These are phyloP conservation scores for Pelecanus crispus DNA, from an alignment of 2,113 vertebrate genomes.

Conservation along the genomic window DNA sequence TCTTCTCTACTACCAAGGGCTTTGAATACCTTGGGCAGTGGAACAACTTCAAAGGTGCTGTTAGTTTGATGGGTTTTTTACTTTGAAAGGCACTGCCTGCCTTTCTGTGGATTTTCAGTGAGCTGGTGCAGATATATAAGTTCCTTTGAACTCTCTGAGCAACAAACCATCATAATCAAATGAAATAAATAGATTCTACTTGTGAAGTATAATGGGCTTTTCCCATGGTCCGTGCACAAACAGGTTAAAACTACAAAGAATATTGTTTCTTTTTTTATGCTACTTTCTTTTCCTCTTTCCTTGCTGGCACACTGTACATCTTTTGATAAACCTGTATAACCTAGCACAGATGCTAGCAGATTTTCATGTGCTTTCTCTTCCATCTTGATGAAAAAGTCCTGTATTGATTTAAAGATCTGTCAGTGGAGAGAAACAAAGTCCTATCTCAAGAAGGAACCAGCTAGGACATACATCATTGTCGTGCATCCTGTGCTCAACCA, in stretches of 20 bases:
- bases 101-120: neutral
- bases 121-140: neutral
- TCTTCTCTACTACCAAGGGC: neutral
- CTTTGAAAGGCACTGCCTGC: neutral
- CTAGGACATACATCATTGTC: neutral
- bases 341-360: neutral
- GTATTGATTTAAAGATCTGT: slow-evolving; percentile 24
- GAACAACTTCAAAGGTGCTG: neutral
- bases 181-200: neutral
- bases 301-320: neutral
- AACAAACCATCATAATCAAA: neutral
- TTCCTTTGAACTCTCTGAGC: neutral
- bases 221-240: neutral
- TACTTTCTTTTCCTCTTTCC: neutral
- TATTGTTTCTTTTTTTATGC: neutral
- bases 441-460: neutral
- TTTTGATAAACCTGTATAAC: neutral
- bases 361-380: neutral
- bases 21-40: neutral
- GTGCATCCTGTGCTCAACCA: neutral
- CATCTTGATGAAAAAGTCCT: neutral
- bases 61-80: neutral
- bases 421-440: neutral
- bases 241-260: neutral
- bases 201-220: neutral